Percentiles rank a stretch among this genome's conserved stretches.
Conservation (phyloP, 2,113 vertebrate species). For the Castor canadensis region DNA sequence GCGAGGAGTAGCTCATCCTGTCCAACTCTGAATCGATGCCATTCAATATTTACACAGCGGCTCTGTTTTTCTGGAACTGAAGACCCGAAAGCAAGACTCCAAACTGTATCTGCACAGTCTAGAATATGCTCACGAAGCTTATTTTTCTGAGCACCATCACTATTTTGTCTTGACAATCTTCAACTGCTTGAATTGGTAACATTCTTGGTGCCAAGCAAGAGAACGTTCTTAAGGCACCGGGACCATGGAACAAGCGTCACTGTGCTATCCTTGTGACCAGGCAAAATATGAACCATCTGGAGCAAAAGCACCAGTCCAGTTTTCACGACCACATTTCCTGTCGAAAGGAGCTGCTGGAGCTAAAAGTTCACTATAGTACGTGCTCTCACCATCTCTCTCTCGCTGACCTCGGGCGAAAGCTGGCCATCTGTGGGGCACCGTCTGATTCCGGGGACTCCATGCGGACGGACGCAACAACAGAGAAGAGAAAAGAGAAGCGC, state of each 20-base stretch:
- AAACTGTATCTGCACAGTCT: conserved; percentile 97
- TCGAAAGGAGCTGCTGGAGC: conserved; percentile 95
- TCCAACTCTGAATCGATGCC: conserved; percentile 97
- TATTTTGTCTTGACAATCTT: conserved; percentile 85
- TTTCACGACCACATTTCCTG: conserved; percentile 97
- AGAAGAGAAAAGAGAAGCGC: not conserved
- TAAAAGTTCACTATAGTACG: conserved; percentile 94
- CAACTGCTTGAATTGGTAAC: conserved; percentile 79
- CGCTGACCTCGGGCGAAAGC: conserved; percentile 95
- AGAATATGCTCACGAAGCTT: conserved; percentile 92
- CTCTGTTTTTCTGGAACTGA: conserved; percentile 97
- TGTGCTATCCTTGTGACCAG: conserved; percentile 97
- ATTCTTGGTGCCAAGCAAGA: conserved; percentile 87
- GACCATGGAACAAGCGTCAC: conserved; percentile 97
- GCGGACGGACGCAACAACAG: conserved; percentile 38
- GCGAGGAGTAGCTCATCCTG: conserved; percentile 97
- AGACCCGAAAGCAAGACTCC: conserved; percentile 97
- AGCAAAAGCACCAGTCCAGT: conserved; percentile 97
- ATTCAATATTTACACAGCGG: conserved; percentile 97
- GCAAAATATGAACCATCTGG: conserved; percentile 99
- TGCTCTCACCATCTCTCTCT: conserved; percentile 96
- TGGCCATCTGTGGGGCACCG: conserved; percentile 95
- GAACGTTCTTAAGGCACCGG: conserved; percentile 92
- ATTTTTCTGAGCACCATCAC: conserved; percentile 80
- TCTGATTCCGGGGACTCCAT: conserved; percentile 65